Conservation (phyloP, 2,888 invertebrate genomes). For the Psylliodes chrysocephalus region DNA sequence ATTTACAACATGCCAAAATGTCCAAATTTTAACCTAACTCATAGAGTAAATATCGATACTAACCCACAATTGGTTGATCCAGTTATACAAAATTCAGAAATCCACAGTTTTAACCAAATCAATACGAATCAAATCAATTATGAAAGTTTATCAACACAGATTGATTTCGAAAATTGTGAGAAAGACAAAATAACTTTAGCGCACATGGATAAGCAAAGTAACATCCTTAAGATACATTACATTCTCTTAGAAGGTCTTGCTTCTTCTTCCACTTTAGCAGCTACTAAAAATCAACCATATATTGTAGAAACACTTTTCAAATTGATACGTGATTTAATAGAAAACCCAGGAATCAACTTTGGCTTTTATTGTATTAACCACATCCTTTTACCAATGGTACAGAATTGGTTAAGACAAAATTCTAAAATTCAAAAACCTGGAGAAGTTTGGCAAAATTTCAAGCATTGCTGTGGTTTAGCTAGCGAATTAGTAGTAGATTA, state of each 20-base stretch:
- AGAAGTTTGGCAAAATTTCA: conserved; percentile 89
- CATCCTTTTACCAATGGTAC: conserved; percentile 89
- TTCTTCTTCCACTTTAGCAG: conserved; percentile 83
- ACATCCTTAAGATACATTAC: conserved; percentile 90
- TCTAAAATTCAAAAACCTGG: conserved; percentile 73
- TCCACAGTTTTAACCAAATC: conserved; percentile 70
- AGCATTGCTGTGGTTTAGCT: conserved; percentile 93
- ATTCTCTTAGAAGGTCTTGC: conserved; percentile 88
- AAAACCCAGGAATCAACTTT: conserved; percentile 87
- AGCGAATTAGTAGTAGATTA: conserved; percentile 92
- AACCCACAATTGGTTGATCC: conserved; percentile 86
- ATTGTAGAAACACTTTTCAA: conserved; percentile 90
- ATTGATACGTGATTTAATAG: conserved; percentile 79
- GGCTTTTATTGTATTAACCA: conserved; percentile 94
- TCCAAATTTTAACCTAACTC: conserved; percentile 90
- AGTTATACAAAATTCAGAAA: conserved; percentile 76
- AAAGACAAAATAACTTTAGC: conserved; percentile 69
- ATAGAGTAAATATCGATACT: conserved; percentile 81
- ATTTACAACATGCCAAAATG: conserved; percentile 97
- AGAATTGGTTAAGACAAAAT: conserved; percentile 86
- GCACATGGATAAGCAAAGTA: conserved; percentile 81
- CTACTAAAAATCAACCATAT: conserved; percentile 80
- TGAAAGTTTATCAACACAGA: conserved; percentile 69
- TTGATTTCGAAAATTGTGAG: conserved; percentile 61
- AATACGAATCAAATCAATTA: conserved; percentile 75